A percentile compares a stretch with the other conserved stretches of the same genome.
These are phyloP conservation scores for Eupithecia subumbrata DNA, from an alignment of 2,888 invertebrate species.

Conservation along the genomic window DNA sequence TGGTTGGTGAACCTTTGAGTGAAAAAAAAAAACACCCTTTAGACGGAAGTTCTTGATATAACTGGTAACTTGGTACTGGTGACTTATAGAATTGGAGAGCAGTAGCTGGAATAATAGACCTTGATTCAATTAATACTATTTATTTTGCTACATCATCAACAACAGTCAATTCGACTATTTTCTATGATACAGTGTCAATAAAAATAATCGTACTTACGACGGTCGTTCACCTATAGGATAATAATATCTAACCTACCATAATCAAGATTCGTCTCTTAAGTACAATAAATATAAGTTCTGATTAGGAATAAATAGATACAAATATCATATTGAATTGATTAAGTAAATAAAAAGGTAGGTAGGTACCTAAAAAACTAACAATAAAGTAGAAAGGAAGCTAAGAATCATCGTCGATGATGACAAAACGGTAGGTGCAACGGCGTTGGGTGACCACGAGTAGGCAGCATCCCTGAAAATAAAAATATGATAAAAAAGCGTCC, in stretches of 20 bases:
- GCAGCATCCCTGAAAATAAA: slow-evolving; percentile 40
- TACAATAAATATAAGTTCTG: not conserved
- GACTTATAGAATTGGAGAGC: not conserved
- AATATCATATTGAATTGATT: not conserved
- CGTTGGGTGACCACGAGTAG: slow-evolving; percentile 27
- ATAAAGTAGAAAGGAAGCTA: slow-evolving; percentile 12
- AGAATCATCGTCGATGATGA: slow-evolving; percentile 14
- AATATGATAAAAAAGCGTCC: not conserved
- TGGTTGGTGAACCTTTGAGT: no score
- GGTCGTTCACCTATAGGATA: not conserved
- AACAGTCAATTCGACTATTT: not conserved
- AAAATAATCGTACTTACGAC: not conserved
- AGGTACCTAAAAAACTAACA: not conserved
- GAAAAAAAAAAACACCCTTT: no score
- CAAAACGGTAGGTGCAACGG: slow-evolving; percentile 12
- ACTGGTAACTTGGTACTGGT: no score
- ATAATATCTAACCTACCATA: not conserved
- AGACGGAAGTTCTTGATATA: no score
- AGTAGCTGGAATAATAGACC: not conserved
- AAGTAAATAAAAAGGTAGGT: not conserved
- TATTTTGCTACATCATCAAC: slow-evolving; percentile 1
- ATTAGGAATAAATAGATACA: not conserved
- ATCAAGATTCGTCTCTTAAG: not conserved
- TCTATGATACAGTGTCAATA: slow-evolving; percentile 3
- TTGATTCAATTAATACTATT: slow-evolving; percentile 4